Conservation (phyloP, 2,797 vertebrate species). For the Myripristis jacobus region DNA sequence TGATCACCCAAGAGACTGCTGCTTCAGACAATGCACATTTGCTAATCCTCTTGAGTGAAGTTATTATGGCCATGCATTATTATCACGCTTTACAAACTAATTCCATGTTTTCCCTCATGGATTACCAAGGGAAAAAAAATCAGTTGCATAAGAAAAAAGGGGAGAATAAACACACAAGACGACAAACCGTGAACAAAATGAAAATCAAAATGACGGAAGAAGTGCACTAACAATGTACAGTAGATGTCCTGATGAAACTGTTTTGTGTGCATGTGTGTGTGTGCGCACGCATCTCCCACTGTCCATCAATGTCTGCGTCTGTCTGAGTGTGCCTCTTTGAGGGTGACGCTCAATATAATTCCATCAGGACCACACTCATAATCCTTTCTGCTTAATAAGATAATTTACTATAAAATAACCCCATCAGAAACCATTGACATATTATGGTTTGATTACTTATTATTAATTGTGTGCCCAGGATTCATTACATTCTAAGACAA, state of each 20-base stretch:
- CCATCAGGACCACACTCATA: slow-evolving; percentile 53
- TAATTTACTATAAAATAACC: slow-evolving; percentile 66
- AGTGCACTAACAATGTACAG: slow-evolving; percentile 33
- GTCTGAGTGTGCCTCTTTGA: slow-evolving; percentile 36
- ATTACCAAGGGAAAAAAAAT: slow-evolving; percentile 72
- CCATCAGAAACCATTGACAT: slow-evolving; percentile 60
- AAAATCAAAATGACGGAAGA: slow-evolving; percentile 62
- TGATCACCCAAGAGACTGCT: slow-evolving; percentile 81
- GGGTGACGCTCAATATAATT: slow-evolving; percentile 33
- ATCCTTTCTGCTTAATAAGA: slow-evolving; percentile 69
- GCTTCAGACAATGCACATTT: slow-evolving; percentile 86
- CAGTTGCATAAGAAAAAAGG: slow-evolving; percentile 60
- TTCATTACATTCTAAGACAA: slow-evolving; percentile 66
- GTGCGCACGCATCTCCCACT: neutral
- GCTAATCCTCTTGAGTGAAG: slow-evolving; percentile 86
- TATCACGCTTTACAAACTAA: slow-evolving; percentile 87
- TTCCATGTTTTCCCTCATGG: slow-evolving; percentile 85
- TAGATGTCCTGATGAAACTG: slow-evolving; percentile 27
- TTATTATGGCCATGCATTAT: slow-evolving; percentile 86
- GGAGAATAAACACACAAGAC: slow-evolving; percentile 65
- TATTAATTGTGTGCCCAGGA: slow-evolving; percentile 56
- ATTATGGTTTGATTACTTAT: slow-evolving; percentile 63
- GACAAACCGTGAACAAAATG: slow-evolving; percentile 50
- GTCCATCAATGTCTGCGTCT: slow-evolving; percentile 29
- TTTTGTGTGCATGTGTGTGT: slow-evolving; percentile 12